These are phyloP conservation scores for Bhutanitis thaidina DNA, from an alignment of 2,888 invertebrate genomes.

Conservation along the genomic window DNA sequence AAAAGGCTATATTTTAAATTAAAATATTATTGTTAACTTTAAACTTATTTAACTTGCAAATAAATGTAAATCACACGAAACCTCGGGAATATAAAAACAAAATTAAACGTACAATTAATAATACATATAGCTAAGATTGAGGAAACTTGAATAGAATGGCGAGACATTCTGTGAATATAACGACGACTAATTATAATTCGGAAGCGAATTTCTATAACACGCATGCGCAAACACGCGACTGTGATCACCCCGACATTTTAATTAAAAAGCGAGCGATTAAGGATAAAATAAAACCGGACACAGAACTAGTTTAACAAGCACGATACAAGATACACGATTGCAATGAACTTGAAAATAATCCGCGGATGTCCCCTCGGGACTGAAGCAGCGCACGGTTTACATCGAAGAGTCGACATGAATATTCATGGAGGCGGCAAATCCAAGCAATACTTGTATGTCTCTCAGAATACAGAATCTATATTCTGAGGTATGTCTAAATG, in stretches of 20 bases:
- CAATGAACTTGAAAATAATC: background rate
- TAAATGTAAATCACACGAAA: too few relatives aligned
- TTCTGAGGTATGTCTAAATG: background rate
- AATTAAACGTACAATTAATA: too few relatives aligned
- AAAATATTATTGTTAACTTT: too few relatives aligned
- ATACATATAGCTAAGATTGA: too few relatives aligned
- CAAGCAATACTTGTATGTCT: slow-evolving; percentile 4
- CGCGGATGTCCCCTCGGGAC: background rate
- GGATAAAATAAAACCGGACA: slow-evolving; percentile 10
- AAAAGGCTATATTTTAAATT: too few relatives aligned
- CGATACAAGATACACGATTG: background rate
- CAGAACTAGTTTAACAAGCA: slow-evolving; percentile 11
- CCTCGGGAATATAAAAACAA: too few relatives aligned
- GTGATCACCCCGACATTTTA: slow-evolving; percentile 28
- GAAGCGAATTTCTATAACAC: slow-evolving; percentile 31
- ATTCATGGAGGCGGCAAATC: slow-evolving; percentile 1
- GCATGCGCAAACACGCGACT: slow-evolving; percentile 20
- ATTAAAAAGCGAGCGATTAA: slow-evolving; percentile 23
- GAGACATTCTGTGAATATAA: too few relatives aligned
- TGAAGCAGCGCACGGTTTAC: slow-evolving; percentile 8
- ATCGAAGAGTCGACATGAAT: slow-evolving; percentile 10
- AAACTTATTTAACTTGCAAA: too few relatives aligned
- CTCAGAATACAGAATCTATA: background rate
- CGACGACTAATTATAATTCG: slow-evolving; percentile 14
- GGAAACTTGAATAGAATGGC: too few relatives aligned